Evolutionary conservation across 2,888 invertebrate genomes (phyloP).

Genomic region (Habrosyne pyritoides): DNA sequence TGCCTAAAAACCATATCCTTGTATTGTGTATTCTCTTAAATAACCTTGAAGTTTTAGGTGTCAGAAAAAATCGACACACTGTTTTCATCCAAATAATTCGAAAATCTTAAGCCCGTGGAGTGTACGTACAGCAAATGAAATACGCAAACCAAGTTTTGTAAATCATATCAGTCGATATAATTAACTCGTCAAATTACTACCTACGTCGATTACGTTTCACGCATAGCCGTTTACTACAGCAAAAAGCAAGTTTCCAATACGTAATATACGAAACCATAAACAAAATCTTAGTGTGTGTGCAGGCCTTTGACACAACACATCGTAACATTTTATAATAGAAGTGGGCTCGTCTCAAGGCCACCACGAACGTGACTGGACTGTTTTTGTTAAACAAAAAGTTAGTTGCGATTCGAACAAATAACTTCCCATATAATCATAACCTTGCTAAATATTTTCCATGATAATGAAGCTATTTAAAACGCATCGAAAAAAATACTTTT

Average conservation of each 20-base stretch:
- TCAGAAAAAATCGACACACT: too few species aligned
- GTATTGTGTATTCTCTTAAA: too few species aligned
- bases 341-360: constrained; percentile 65
- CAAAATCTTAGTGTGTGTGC: constrained; percentile 12
- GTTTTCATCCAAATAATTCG: too few species aligned
- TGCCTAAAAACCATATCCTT: too few species aligned
- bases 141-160: not conserved
- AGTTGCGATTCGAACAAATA: constrained; percentile 18
- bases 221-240: not conserved
- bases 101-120: too few species aligned
- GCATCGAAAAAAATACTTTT: not conserved
- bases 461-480: too few species aligned
- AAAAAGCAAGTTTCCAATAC: not conserved
- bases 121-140: too few species aligned
- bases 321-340: constrained; percentile 17
- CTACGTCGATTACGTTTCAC: not conserved
- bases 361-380: constrained; percentile 53
- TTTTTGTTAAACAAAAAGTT: constrained; percentile 49
- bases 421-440: not conserved
- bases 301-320: constrained; percentile 37
- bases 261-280: not conserved
- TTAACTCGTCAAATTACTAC: not conserved
- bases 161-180: not conserved
- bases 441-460: not conserved
- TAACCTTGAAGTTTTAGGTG: too few species aligned